Conservation (phyloP, 1,140 invertebrate species). For the Leptestheria dahalacensis region DNA sequence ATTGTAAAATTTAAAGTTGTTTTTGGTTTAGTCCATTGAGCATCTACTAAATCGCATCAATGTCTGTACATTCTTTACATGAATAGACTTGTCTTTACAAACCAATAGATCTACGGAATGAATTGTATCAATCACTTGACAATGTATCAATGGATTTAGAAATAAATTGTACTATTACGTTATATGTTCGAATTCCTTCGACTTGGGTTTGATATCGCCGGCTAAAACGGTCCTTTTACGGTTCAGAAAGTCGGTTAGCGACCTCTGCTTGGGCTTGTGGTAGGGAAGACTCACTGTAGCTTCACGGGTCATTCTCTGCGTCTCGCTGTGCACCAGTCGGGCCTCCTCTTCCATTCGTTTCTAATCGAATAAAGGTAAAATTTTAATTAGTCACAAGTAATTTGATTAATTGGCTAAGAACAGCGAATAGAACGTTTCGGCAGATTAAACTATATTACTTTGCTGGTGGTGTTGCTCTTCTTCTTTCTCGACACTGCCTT, state of each 20-base stretch:
- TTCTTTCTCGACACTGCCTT: neutral
- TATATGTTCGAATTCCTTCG: constrained; percentile 14
- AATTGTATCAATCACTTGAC: no score
- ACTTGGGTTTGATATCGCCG: constrained; percentile 14
- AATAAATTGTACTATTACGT: constrained; percentile 13
- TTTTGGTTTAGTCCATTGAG: no score
- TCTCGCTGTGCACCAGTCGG: constrained; percentile 37
- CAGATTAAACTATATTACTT: no score
- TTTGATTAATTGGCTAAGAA: no score
- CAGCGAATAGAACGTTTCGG: no score
- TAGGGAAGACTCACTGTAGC: constrained; percentile 53
- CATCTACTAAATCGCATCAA: no score
- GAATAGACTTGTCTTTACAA: no score
- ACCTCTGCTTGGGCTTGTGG: constrained; percentile 53
- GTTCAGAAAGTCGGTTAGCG: constrained; percentile 51
- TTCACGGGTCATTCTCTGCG: constrained; percentile 50
- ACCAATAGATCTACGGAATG: no score
- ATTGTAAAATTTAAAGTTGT: neutral
- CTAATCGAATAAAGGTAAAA: no score
- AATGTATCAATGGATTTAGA: neutral
- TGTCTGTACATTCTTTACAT: no score
- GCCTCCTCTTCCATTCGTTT: constrained; percentile 28
- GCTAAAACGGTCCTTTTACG: constrained; percentile 21
- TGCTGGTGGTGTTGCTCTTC: neutral
- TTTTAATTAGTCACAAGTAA: no score